Percentiles rank a stretch among this genome's conserved stretches.
Evolutionary conservation across 2,797 vertebrate species (phyloP).

Genomic region (Hydrophis major): DNA sequence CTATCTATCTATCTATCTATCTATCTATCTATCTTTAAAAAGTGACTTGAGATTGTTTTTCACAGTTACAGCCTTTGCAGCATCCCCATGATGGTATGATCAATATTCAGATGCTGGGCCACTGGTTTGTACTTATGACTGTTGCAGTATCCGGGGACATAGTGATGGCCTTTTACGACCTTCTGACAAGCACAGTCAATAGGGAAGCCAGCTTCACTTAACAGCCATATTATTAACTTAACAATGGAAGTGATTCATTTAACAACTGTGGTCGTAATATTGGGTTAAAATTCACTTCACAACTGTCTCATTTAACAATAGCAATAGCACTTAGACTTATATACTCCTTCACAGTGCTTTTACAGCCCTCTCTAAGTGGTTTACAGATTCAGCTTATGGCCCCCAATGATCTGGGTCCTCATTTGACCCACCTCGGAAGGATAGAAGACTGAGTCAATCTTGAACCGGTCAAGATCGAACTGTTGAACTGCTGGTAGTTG

Average conservation of each 20-base stretch:
- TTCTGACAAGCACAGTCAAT: background rate
- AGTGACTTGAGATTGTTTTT: background rate
- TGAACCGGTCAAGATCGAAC: background rate
- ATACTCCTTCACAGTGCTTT: too few species aligned
- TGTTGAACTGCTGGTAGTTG: accelerated
- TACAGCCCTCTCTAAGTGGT: background rate
- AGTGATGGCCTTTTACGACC: background rate
- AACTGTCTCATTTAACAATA: background rate
- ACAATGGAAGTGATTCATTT: too few species aligned
- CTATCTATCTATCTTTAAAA: too few species aligned
- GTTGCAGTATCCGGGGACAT: too few species aligned
- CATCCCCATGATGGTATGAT: background rate
- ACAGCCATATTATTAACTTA: too few species aligned
- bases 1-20: too few species aligned
- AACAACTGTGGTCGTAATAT: background rate
- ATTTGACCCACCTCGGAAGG: background rate
- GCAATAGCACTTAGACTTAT: background rate
- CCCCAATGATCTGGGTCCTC: background rate
- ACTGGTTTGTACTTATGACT: background rate
- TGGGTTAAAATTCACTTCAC: background rate
- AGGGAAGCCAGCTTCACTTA: too few species aligned
- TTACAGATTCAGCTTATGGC: background rate
- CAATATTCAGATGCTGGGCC: background rate
- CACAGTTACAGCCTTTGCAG: background rate
- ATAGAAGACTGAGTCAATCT: background rate